Evolutionary conservation across 2,797 vertebrate genomes (phyloP), one percentile per base, ranked within the genome.

Genomic region (Meda fulgida): DNA sequence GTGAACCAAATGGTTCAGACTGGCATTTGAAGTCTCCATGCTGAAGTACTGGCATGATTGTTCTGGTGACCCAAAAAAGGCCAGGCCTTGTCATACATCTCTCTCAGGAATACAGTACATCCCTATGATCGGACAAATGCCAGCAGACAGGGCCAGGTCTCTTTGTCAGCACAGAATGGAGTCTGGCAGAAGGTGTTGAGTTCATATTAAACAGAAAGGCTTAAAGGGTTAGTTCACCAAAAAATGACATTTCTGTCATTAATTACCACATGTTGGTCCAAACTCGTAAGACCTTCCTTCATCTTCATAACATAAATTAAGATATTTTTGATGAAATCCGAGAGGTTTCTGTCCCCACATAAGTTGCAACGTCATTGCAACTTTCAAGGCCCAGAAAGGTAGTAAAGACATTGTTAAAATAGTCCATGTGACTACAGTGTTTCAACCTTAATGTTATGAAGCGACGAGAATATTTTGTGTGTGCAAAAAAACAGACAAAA

Each of bases 51-150:
- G 76, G 63, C 31, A 79, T 79, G 66, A 76, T 81, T 69, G 80
- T 91, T 92, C 92, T 92, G 90, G 90, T 92, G 93, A 92, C 91
- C 90, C 84, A 86, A 84, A 80, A 90, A 91, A 93, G 91, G 92
- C 92, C 92, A 92, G 90, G 87, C 89, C 91, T 86, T 88, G 77
- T 92, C 87, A 46, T 71, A 29, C 29, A 21, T 34, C 75, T 81
- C 85, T 82, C 66, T 26, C n/a, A 36, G 84, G 77, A 80, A 87
- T 76, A 73, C n/a, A n/a, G n/a, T n/a, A n/a, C 69, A 71, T 75
- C 78, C 67, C 55, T 70, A 13, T 72, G 76, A 79, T 80, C 23
- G 23, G 14, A 72, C 77, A 84, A 84, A 84, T 84, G 83, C 83
- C 83, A 84, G 26, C 53, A 79, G 67, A 65, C 83, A 72, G 66